phyloP scores from a whole-genome alignment of 1,140 invertebrate genomes.

The Drosophila insularis region DNA sequence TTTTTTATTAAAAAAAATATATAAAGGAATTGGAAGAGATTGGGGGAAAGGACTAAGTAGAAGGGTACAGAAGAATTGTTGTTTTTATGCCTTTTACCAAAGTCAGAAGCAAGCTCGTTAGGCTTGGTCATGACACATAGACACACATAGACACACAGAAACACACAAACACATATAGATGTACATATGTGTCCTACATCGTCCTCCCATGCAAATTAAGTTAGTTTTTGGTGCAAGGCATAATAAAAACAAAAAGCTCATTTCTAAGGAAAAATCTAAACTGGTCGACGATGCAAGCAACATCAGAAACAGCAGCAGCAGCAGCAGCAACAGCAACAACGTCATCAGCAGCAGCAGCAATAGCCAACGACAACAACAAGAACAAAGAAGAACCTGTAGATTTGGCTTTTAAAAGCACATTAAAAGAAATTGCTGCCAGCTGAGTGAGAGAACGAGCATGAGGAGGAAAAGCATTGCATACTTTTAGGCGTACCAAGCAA shows the following conservation, averaged over 20 bases:
- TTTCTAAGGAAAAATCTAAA: conserved; percentile 54
- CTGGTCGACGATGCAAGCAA: conserved; percentile 32
- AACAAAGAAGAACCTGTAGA: conserved; percentile 55
- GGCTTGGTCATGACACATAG: conserved; percentile 44
- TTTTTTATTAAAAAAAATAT: conserved; percentile 68
- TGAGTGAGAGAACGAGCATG: conserved; percentile 58
- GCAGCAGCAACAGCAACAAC: neutral
- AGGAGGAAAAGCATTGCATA: conserved; percentile 4
- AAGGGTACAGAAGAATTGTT: conserved; percentile 24
- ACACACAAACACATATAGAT: conserved; percentile 15
- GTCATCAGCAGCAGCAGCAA: too few species aligned
- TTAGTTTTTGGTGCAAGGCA: conserved; percentile 71
- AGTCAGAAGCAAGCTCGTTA: conserved; percentile 65
- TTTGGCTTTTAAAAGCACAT: conserved; percentile 77
- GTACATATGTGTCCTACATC: conserved; percentile 46
- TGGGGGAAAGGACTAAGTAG: neutral
- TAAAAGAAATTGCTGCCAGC: conserved; percentile 67
- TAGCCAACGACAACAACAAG: neutral
- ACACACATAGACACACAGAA: conserved; percentile 25
- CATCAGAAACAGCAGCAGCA: conserved; percentile 10
- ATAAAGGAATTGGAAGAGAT: conserved; percentile 4
- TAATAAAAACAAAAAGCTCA: conserved; percentile 66
- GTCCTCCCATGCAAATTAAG: conserved; percentile 67
- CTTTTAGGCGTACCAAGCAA: conserved; percentile 18
- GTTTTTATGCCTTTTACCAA: conserved; percentile 63